Conservation (phyloP, 2,888 invertebrate genomes). For the Thumatha senex region DNA sequence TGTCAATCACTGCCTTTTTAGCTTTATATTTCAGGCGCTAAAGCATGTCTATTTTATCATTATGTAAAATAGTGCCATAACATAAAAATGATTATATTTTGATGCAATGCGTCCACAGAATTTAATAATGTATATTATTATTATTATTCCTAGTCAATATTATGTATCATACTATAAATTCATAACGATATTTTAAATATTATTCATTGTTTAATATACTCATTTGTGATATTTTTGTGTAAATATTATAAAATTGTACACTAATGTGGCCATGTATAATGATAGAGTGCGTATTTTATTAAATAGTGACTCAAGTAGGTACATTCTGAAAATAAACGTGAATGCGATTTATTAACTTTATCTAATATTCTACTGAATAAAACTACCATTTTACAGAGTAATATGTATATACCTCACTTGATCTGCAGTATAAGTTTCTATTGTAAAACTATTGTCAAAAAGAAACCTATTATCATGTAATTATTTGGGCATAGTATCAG, state of each 20-base stretch:
- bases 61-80: constrained; percentile 78
- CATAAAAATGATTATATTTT: constrained; percentile 22
- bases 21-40: constrained; percentile 59
- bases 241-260: constrained; percentile 65
- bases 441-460: too few relatives aligned
- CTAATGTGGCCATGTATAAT: constrained; percentile 68
- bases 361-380: too few relatives aligned
- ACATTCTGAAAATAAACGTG: constrained; percentile 27
- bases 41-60: constrained; percentile 67
- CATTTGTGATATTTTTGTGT: constrained; percentile 74
- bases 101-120: constrained; percentile 47
- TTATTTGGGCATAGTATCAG: too few relatives aligned
- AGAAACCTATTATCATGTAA: too few relatives aligned
- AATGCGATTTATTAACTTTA: not conserved
- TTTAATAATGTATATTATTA: constrained; percentile 44
- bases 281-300: constrained; percentile 38
- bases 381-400: too few relatives aligned
- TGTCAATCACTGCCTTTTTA: constrained; percentile 62
- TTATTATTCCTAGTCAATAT: constrained; percentile 62
- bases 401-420: too few relatives aligned
- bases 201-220: constrained; percentile 57
- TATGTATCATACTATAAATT: constrained; percentile 40
- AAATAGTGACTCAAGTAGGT: constrained; percentile 33
- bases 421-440: too few relatives aligned
- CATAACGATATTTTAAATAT: constrained; percentile 34